Conservation (phyloP, 1,140 invertebrate species). For the Ostrea edulis region DNA sequence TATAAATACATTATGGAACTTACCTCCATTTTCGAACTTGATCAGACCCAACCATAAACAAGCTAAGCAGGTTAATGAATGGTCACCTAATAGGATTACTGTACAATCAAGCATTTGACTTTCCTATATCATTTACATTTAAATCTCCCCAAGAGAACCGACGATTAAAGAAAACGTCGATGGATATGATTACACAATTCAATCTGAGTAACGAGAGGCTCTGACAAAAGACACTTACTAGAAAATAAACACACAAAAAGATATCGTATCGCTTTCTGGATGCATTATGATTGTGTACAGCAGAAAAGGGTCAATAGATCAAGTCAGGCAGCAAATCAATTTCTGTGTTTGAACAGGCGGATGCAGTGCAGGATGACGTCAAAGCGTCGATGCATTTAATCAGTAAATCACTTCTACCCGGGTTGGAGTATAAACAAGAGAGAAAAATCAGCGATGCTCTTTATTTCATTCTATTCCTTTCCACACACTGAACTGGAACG, state of each 20-base stretch:
- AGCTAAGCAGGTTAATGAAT: neutral
- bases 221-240: neutral
- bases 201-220: neutral
- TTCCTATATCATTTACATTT: neutral
- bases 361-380: constrained; percentile 3
- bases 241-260: constrained; percentile 4
- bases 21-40: neutral
- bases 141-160: neutral
- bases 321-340: constrained; percentile 5
- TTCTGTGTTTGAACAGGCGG: constrained; percentile 3
- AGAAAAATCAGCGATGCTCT: too few species aligned
- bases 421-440: neutral
- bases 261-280: neutral
- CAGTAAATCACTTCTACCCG: neutral
- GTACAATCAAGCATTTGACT: neutral
- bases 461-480: neutral
- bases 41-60: neutral
- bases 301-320: neutral
- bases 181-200: neutral
- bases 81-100: neutral
- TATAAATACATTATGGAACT: neutral
- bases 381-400: neutral
- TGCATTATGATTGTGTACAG: neutral
- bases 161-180: neutral
- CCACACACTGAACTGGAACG: neutral